phyloP scores from a whole-genome alignment of 2,888 invertebrate species.

The Eudasyphora cyanicolor region DNA sequence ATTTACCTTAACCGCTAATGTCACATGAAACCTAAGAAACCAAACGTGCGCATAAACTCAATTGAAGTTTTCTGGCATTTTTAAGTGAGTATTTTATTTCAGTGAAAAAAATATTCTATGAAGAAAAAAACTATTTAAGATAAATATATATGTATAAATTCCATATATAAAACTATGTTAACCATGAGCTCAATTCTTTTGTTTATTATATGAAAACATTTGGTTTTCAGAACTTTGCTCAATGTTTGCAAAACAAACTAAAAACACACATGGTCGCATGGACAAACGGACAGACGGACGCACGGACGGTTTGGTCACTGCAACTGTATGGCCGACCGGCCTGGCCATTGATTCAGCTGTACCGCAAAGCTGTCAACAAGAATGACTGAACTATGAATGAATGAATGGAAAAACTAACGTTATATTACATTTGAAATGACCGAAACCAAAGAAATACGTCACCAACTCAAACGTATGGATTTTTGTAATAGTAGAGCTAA shows the following conservation, averaged over 20 bases:
- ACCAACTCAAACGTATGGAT: constrained; percentile 53
- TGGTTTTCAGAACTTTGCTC: constrained; percentile 55
- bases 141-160: constrained; percentile 52
- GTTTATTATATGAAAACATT: constrained; percentile 40
- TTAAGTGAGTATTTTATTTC: constrained; percentile 28
- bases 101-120: background rate
- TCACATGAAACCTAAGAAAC: background rate
- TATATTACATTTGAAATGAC: constrained; percentile 43
- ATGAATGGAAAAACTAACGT: constrained; percentile 57
- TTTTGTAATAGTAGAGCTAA: constrained; percentile 16
- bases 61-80: background rate
- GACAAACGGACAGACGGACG: background rate
- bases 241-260: constrained; percentile 4
- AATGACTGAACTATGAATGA: constrained; percentile 34
- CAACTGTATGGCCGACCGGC: too few species aligned
- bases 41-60: background rate
- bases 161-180: constrained; percentile 61
- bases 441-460: constrained; percentile 44
- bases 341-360: constrained; percentile 45
- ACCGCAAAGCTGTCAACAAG: too few species aligned
- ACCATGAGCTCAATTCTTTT: constrained; percentile 66
- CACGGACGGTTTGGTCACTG: too few species aligned
- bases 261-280: constrained; percentile 9
- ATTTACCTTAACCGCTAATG: constrained; percentile 65
- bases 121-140: constrained; percentile 53